Base-by-base conservation (phyloP, 2,888 invertebrate genomes). In the Eristalis arbustorum region DNA sequence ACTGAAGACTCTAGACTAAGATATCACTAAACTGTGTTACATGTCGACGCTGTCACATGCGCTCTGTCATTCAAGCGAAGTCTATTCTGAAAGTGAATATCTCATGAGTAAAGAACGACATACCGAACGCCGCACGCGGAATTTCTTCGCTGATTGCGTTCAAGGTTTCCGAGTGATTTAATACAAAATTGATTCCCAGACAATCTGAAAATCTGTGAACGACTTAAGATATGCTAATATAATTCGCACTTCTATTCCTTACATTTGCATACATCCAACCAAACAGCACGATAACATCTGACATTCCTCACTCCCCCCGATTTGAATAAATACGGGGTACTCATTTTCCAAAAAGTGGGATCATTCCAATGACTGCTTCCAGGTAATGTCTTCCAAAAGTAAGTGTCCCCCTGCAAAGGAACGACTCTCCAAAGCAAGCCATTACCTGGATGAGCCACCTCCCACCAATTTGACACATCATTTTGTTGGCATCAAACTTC, bases 401-500 rank as follows among this genome's bases (percentile, higher is more conserved):
- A 5, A 13, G 4, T 42, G 42, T 18, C 8, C 49, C 18, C 2
- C 0, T 49, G 49, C 4, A 18, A 18, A 18, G 2, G 18, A 80
- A 75, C 56, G 69, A 14, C 34, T 31, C 62, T 75, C 62, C 67
- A 84, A 62, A 18, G 4, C 10, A 10, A 57, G 63, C 69, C 56
- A 69, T 74, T 69, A 84, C 68, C n/a, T 40, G 59, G n/a, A n/a
- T n/a, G n/a, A n/a, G n/a, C n/a, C 28, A 59, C 71, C 80, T 75
- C 74, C 75, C 63, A 25, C 78, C 78, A 75, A 75, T 73, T 62
- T 81, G 84, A 62, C 75, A 62, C 67, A 40, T 40, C 34, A 56
- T 13, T 23, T 85, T 74, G 31, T 82, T 85, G 85, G 85, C 82
- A 85, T 62, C 56, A 69, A 23, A n/a, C 57, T 56, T 67, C 71